Evolutionary conservation across 2,888 invertebrate genomes (phyloP).

Genomic region (Rosalia funebris): DNA sequence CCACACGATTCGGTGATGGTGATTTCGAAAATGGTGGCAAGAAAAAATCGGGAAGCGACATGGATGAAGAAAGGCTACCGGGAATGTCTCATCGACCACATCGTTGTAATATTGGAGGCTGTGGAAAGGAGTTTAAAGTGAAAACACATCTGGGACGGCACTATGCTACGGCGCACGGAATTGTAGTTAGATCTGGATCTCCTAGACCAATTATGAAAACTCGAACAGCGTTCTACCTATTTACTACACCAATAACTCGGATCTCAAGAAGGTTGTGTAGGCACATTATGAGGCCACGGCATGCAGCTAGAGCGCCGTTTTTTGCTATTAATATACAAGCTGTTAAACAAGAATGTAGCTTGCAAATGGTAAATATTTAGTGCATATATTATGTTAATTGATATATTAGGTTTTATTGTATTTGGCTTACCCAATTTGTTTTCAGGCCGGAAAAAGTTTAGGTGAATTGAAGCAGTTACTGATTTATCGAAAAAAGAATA

Average conservation of each 20-base stretch:
- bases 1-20: constrained; percentile 67
- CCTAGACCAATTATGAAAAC: constrained; percentile 97
- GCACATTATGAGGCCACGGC: constrained; percentile 82
- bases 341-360: constrained; percentile 83
- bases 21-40: constrained; percentile 64
- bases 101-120: constrained; percentile 90
- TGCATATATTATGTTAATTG: too few species aligned
- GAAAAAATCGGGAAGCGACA: constrained; percentile 63
- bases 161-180: constrained; percentile 91
- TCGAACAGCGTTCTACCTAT: constrained; percentile 93
- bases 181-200: constrained; percentile 77
- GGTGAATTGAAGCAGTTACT: constrained; percentile 69
- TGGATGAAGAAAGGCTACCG: constrained; percentile 66
- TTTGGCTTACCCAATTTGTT: constrained; percentile 52
- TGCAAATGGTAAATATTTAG: constrained; percentile 64
- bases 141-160: constrained; percentile 95
- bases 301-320: constrained; percentile 89
- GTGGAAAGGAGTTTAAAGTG: constrained; percentile 95
- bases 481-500: constrained; percentile 68
- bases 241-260: constrained; percentile 89
- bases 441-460: constrained; percentile 61
- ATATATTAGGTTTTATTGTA: too few species aligned
- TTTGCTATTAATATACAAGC: constrained; percentile 80
- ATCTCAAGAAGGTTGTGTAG: constrained; percentile 88
- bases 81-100: constrained; percentile 78